Conservation (phyloP, 1,140 invertebrate genomes). For the Phocides pigmalion region DNA sequence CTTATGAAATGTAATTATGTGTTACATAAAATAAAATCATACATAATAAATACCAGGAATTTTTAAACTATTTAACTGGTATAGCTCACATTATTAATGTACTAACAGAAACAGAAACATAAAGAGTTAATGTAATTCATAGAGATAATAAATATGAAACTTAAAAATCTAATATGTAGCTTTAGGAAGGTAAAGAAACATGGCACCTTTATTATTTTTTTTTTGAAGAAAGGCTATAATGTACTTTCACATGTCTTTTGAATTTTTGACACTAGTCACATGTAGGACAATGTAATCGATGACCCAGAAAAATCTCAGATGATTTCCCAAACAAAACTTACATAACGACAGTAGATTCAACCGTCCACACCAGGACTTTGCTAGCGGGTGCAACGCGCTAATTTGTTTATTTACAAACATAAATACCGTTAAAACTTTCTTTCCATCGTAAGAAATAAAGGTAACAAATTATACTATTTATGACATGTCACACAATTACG, state of each 20-base stretch:
- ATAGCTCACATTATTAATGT: too few relatives aligned
- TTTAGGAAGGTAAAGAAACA: too few relatives aligned
- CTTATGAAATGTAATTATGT: too few relatives aligned
- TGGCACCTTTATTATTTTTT: too few relatives aligned
- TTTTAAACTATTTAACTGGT: too few relatives aligned
- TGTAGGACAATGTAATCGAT: slow-evolving; percentile 15
- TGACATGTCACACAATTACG: slow-evolving; percentile 13
- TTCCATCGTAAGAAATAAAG: neutral
- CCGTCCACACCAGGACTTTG: neutral
- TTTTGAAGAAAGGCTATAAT: too few relatives aligned
- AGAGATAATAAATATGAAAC: too few relatives aligned
- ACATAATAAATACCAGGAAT: too few relatives aligned
- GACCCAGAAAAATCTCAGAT: slow-evolving; percentile 28
- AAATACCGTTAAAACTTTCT: slow-evolving; percentile 1
- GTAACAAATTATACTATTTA: neutral
- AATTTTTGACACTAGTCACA: slow-evolving; percentile 1
- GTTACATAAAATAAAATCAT: too few relatives aligned
- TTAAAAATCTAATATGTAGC: too few relatives aligned
- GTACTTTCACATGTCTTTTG: neutral
- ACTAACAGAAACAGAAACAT: too few relatives aligned
- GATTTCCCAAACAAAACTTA: slow-evolving; percentile 32
- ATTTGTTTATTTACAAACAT: slow-evolving; percentile 28
- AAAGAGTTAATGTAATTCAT: too few relatives aligned
- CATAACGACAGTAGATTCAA: slow-evolving; percentile 14
- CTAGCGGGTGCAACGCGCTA: neutral